These are phyloP conservation scores for Plectrocnemia conspersa DNA, from an alignment of 1,140 invertebrate species.

Conservation along the genomic window DNA sequence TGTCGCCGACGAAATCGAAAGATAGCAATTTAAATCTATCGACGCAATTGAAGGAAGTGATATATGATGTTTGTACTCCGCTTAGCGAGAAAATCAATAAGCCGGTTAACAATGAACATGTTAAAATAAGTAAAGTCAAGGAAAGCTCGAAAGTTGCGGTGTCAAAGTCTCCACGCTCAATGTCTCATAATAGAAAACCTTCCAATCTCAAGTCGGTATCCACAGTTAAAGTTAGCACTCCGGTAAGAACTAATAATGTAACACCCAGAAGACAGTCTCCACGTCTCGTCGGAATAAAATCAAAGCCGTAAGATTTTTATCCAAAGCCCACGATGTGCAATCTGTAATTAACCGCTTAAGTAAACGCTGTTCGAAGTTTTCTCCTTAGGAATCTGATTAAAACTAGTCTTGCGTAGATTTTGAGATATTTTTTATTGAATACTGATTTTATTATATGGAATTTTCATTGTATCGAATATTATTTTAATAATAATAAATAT, in stretches of 20 bases:
- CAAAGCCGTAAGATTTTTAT: too few relatives aligned
- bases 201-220: constrained; percentile 25
- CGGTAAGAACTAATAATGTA: constrained; percentile 28
- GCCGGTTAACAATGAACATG: constrained; percentile 3
- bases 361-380: too few relatives aligned
- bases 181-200: constrained; percentile 27
- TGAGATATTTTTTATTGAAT: too few relatives aligned
- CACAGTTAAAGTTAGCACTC: constrained; percentile 22
- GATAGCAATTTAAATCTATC: constrained; percentile 32
- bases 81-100: constrained; percentile 28
- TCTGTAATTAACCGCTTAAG: too few relatives aligned
- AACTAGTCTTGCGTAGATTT: too few relatives aligned
- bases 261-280: constrained; percentile 32
- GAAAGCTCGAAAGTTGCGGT: constrained; percentile 6
- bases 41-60: constrained; percentile 31
- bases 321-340: too few relatives aligned
- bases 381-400: too few relatives aligned
- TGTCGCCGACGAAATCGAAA: constrained; percentile 29
- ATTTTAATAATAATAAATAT: too few relatives aligned
- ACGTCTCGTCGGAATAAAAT: constrained; percentile 25
- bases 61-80: constrained; percentile 33
- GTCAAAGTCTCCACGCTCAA: constrained; percentile 21
- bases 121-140: constrained; percentile 11
- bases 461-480: too few relatives aligned
- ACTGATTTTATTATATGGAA: too few relatives aligned